phyloP scores from a whole-genome alignment of 2,888 invertebrate species.

The Lordiphosa andalusiaca region DNA sequence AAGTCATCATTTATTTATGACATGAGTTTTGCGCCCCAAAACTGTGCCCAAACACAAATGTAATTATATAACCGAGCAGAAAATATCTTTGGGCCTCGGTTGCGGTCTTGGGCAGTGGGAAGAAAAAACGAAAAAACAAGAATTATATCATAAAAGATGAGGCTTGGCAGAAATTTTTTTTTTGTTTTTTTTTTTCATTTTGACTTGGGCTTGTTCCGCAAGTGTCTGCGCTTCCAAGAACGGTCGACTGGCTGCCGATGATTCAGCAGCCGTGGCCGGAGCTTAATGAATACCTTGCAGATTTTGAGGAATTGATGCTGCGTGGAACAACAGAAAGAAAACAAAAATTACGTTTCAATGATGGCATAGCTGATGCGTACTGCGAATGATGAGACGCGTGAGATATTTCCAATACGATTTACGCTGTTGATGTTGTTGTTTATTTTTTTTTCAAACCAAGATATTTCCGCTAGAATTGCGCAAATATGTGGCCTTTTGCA shows the following conservation, averaged over 20 bases:
- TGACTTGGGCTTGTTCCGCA: constrained; percentile 41
- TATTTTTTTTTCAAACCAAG: constrained; percentile 43
- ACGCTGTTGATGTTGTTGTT: constrained; percentile 17
- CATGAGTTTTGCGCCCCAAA: constrained; percentile 41
- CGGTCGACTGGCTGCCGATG: constrained; percentile 44
- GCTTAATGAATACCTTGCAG: constrained; percentile 72
- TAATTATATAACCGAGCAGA: constrained; percentile 65
- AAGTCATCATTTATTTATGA: constrained; percentile 72
- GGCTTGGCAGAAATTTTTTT: no score
- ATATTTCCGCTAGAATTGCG: constrained; percentile 60
- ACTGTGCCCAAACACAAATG: constrained; percentile 49
- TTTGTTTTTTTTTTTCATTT: constrained; percentile 50
- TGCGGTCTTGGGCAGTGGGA: constrained; percentile 22
- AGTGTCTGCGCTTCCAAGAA: constrained; percentile 49
- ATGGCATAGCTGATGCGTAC: constrained; percentile 55
- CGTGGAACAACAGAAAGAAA: constrained; percentile 27
- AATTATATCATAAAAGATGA: constrained; percentile 61
- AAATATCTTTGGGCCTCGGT: constrained; percentile 31
- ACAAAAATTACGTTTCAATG: constrained; percentile 59
- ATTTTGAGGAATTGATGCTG: constrained; percentile 70
- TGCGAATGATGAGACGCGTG: constrained; percentile 60
- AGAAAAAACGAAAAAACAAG: constrained; percentile 18
- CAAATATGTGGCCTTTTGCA: constrained; percentile 31
- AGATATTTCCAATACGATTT: constrained; percentile 69
- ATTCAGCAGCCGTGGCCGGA: constrained; percentile 55